phyloP scores from a whole-genome alignment of 2,888 invertebrate genomes.

The Acrobasis consociella region DNA sequence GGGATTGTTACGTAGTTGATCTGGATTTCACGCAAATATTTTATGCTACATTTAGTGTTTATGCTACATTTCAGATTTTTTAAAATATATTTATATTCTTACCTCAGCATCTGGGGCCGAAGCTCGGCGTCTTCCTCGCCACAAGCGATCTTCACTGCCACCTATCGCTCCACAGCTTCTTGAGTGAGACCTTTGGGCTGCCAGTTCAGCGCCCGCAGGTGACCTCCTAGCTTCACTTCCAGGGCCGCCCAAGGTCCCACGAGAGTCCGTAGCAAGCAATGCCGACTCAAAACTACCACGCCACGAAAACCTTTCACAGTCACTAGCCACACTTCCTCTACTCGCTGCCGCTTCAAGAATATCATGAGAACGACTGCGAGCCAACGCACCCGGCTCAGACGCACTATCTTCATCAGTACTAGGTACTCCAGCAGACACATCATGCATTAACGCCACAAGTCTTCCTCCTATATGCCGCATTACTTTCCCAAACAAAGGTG shows the following conservation, averaged over 20 bases:
- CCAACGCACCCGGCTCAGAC: conserved; percentile 86
- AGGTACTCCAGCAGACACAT: conserved; percentile 91
- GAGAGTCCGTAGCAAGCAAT: conserved; percentile 92
- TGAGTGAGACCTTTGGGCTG: conserved; percentile 90
- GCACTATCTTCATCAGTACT: conserved; percentile 89
- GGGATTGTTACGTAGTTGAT: background rate
- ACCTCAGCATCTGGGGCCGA: conserved; percentile 79
- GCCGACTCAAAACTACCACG: conserved; percentile 97
- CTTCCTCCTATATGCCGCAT: conserved; percentile 96
- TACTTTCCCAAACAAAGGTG: conserved; percentile 93
- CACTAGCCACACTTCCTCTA: conserved; percentile 88
- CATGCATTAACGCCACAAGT: conserved; percentile 94
- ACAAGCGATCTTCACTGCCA: conserved; percentile 84
- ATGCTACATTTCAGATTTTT: too few species aligned
- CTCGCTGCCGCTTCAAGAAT: conserved; percentile 85
- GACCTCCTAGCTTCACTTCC: conserved; percentile 90
- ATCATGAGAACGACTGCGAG: conserved; percentile 92
- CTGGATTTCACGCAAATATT: conserved; percentile 7
- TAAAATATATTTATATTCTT: conserved; percentile 39
- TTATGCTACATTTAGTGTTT: background rate
- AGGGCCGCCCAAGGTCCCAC: conserved; percentile 88
- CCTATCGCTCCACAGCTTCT: conserved; percentile 94
- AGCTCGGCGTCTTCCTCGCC: conserved; percentile 74
- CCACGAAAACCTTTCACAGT: conserved; percentile 95
- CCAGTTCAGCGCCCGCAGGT: conserved; percentile 92